These are phyloP conservation scores for Isaurus tuberculatus DNA, from an alignment of 92 coral and sea anemone species.

Conservation along the genomic window DNA sequence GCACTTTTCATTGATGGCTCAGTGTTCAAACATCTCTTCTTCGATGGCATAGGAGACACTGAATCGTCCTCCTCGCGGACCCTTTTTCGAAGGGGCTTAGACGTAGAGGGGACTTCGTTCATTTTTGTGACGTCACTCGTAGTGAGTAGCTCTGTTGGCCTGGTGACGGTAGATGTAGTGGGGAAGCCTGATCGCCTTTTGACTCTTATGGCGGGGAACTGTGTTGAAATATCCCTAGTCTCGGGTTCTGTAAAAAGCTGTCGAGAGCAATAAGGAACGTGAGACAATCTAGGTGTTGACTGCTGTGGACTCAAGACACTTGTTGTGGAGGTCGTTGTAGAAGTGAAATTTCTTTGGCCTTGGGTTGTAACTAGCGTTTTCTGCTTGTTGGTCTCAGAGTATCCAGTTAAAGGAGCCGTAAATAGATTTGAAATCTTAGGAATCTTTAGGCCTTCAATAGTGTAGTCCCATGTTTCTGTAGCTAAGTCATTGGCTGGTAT, in stretches of 20 bases:
- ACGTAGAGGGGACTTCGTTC: not conserved
- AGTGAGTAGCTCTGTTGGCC: not conserved
- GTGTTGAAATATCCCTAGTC: not conserved
- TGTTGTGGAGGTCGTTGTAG: not conserved
- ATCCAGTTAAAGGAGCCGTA: not conserved
- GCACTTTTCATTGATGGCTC: not conserved
- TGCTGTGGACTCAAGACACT: not conserved
- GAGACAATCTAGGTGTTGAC: not conserved
- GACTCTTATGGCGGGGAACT: not conserved
- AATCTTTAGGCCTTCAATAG: slow-evolving; percentile 30
- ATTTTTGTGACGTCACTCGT: not conserved
- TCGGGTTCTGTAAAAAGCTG: not conserved
- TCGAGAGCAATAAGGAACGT: not conserved
- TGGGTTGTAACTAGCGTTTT: too few relatives aligned
- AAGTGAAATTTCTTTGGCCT: too few relatives aligned
- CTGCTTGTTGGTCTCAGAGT: not conserved
- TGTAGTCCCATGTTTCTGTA: not conserved
- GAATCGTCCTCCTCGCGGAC: not conserved
- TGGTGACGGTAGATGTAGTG: not conserved
- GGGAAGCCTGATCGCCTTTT: not conserved
- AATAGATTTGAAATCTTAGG: slow-evolving; percentile 1
- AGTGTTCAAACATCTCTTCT: slow-evolving; percentile 21
- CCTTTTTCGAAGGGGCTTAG: slow-evolving; percentile 18
- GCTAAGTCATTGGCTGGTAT: not conserved
- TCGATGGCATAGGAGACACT: not conserved